These are phyloP conservation scores for Ailuropoda melanoleuca DNA, from an alignment of 2,113 vertebrate species.

Conservation along the genomic window DNA sequence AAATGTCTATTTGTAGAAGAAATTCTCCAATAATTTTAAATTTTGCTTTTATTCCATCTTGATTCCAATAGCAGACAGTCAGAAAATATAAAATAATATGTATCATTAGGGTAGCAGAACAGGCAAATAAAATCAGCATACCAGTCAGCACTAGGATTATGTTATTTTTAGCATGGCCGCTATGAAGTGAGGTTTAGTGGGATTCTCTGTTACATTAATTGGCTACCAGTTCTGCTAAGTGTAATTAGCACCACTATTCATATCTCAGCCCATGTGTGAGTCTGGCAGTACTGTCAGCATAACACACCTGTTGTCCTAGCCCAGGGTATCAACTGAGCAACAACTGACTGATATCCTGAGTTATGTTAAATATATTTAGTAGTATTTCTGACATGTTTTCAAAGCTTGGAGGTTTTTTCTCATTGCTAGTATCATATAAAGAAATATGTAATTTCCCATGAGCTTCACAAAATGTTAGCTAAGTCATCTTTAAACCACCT, in stretches of 20 bases:
- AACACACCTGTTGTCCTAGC: slow-evolving; percentile 64
- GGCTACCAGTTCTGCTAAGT: slow-evolving; percentile 49
- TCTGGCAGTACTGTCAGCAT: slow-evolving; percentile 27
- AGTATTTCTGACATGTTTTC: slow-evolving; percentile 25
- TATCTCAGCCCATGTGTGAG: slow-evolving; percentile 66
- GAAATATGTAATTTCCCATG: slow-evolving; percentile 1
- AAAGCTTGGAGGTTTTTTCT: slow-evolving; percentile 22
- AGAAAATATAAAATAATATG: not conserved
- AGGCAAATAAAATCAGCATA: slow-evolving; percentile 57
- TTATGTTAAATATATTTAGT: slow-evolving; percentile 45
- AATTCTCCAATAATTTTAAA: not conserved
- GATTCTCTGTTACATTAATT: slow-evolving; percentile 58
- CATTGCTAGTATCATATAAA: not conserved
- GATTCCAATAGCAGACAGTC: not conserved
- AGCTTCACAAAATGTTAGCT: not conserved
- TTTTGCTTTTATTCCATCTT: slow-evolving; percentile 11
- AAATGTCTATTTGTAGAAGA: not conserved
- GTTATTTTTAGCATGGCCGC: slow-evolving; percentile 61
- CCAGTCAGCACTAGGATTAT: slow-evolving; percentile 31
- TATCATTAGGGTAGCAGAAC: not conserved
- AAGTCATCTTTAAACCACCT: not conserved
- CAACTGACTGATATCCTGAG: slow-evolving; percentile 53
- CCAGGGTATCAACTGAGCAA: slow-evolving; percentile 56
- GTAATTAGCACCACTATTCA: slow-evolving; percentile 70
- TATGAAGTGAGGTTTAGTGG: slow-evolving; percentile 46